These are phyloP conservation scores for Alethe diademata DNA, from an alignment of 2,113 vertebrate genomes.

Conservation along the genomic window DNA sequence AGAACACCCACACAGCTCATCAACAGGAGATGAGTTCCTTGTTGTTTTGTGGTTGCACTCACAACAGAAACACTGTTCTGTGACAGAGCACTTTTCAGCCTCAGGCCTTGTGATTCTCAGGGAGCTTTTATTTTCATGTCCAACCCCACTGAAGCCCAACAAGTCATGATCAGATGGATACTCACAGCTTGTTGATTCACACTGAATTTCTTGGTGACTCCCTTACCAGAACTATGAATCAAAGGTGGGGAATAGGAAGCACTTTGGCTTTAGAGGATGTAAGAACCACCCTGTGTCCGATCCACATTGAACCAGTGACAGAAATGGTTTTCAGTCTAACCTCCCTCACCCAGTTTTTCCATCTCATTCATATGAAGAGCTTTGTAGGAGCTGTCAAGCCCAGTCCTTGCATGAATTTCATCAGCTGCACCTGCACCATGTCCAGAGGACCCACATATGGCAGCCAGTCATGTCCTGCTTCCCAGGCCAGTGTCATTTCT, in stretches of 20 bases:
- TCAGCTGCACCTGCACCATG: fast-evolving
- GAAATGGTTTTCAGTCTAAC: not conserved
- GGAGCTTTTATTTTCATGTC: not conserved
- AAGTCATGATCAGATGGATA: not conserved
- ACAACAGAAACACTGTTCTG: not conserved
- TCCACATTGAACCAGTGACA: not conserved
- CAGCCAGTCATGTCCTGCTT: not conserved
- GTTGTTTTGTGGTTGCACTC: not conserved
- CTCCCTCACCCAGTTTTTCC: not conserved
- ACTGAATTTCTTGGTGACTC: not conserved
- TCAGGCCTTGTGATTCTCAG: not conserved
- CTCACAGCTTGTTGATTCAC: not conserved
- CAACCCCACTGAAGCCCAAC: not conserved
- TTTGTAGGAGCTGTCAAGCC: not conserved
- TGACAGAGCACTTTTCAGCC: not conserved
- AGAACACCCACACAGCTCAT: slow-evolving; percentile 27
- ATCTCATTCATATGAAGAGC: not conserved
- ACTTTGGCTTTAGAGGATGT: not conserved
- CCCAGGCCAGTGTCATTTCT: not conserved
- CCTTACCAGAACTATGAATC: not conserved
- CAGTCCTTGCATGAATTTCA: not conserved
- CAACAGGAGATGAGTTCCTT: not conserved
- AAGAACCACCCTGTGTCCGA: not conserved
- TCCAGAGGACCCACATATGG: fast-evolving
- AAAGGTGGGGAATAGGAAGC: not conserved